Evolutionary conservation across 2,888 invertebrate genomes (phyloP), one percentile per base, ranked within the genome.

Genomic region (Emmelina monodactyla): DNA sequence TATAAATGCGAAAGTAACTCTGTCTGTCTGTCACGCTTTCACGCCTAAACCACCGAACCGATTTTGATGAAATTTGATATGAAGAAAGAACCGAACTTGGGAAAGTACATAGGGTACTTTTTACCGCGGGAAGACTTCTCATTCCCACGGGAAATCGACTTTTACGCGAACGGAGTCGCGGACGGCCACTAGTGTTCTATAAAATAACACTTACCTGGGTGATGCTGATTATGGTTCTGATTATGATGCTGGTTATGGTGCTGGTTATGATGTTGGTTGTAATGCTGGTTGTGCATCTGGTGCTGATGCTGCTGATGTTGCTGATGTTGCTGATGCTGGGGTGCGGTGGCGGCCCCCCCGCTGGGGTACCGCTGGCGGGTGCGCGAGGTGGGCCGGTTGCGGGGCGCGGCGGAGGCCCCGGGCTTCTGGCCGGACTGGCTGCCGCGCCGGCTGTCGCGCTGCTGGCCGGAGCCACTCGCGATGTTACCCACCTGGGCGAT

Each of bases 361-460:
- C 50, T 69, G 39, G 52, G 65, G 50, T 60, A 60, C 33, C 66
- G 65, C 44, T 62, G 61, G 7, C 67, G 55, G 43, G 51, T 59
- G 51, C 63, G 65, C 32, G 62, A 58, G 53, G 58, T 58, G 41
- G 60, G 56, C 32, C 67, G 63, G 47, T 62, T 59, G 37, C 62
- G 61, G 11, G 50, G 44, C 40, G 50, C 53, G 16, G 49, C 46
- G 32, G 60, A 55, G 37, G 46, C 37, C 64, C 50, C 25, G 29
- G 2, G 42, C 22, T 16, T 40, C 37, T 32, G 37, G 16, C 35
- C 61, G 60, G 50, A 55, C 56, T 42, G 41, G 60, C 56, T 55
- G 55, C 68, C 49, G 56, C 73, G 75, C 10, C 73, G 56, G 34
- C 62, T 54, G 42, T 70, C 70, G 2, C 73, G 64, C 48, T 59